These are phyloP conservation scores for Drosophila algonquin DNA, from an alignment of 2,888 invertebrate species.

Conservation along the genomic window DNA sequence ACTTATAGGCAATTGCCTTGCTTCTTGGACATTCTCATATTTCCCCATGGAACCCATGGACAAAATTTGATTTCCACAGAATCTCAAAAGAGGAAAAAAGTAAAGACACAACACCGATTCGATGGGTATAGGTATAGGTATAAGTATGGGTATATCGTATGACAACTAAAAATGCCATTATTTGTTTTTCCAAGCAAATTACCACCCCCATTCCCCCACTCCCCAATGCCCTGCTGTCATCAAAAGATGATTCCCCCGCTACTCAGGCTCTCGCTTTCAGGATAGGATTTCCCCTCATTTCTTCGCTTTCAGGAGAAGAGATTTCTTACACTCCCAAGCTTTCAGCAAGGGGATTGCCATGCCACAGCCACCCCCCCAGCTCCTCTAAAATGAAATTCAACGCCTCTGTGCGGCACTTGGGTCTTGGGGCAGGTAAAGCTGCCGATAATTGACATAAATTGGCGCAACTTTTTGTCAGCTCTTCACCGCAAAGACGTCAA, in stretches of 20 bases:
- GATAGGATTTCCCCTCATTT: neutral
- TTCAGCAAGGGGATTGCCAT: neutral
- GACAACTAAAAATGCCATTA: conserved; percentile 42
- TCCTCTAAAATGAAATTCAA: conserved; percentile 23
- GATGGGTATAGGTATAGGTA: neutral
- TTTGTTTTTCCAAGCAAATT: conserved; percentile 44
- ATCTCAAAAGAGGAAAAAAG: neutral
- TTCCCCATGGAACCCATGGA: conserved; percentile 24
- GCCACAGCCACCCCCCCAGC: neutral
- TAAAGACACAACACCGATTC: conserved; percentile 9
- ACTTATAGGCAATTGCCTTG: too few relatives aligned
- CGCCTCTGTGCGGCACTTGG: conserved; percentile 4
- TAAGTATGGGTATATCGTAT: conserved; percentile 21
- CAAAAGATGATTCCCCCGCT: conserved; percentile 5
- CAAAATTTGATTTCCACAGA: conserved; percentile 30
- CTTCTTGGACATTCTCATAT: conserved; percentile 12
- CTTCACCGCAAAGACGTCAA: conserved; percentile 71
- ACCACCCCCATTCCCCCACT: conserved; percentile 2
- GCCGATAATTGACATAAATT: conserved; percentile 78
- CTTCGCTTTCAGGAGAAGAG: conserved; percentile 12
- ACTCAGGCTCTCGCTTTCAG: neutral
- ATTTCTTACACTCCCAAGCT: conserved; percentile 19
- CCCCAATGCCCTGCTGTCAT: neutral
- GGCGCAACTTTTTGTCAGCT: conserved; percentile 78
- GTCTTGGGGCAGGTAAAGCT: conserved; percentile 42